Evolutionary conservation across 1,140 invertebrate genomes (phyloP).

Genomic region (Drosophila carrolli): DNA sequence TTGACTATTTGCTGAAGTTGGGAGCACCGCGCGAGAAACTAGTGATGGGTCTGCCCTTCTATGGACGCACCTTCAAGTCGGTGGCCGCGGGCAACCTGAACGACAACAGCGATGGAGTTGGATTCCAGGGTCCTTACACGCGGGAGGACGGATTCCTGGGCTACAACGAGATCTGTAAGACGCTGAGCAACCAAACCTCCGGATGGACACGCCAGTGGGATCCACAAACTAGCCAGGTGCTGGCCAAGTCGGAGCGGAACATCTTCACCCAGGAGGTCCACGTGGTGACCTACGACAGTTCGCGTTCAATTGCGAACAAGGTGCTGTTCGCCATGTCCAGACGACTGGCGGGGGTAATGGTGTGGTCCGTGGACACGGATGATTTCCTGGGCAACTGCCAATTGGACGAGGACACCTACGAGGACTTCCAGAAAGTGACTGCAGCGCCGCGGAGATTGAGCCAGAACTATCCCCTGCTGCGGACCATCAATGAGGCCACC

Average conservation of each 20-base stretch:
- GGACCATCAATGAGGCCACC: conserved; percentile 87
- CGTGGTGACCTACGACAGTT: conserved; percentile 88
- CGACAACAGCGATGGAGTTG: conserved; percentile 85
- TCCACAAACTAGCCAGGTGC: conserved; percentile 86
- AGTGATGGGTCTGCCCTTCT: conserved; percentile 92
- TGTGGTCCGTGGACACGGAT: conserved; percentile 93
- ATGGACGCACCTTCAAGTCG: conserved; percentile 91
- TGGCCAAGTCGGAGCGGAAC: conserved; percentile 85
- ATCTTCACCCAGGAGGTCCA: conserved; percentile 72
- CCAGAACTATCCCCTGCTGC: conserved; percentile 87
- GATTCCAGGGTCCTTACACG: conserved; percentile 91
- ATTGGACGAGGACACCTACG: conserved; percentile 84
- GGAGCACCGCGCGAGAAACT: conserved; percentile 91
- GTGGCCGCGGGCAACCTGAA: conserved; percentile 84
- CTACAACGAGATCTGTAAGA: conserved; percentile 90
- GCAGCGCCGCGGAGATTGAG: conserved; percentile 77
- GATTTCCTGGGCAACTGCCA: conserved; percentile 90
- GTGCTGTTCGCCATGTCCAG: conserved; percentile 88
- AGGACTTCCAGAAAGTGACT: conserved; percentile 82
- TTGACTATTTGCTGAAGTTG: conserved; percentile 90
- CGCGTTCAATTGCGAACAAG: conserved; percentile 87
- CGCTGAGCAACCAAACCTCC: conserved; percentile 85
- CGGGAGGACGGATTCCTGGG: conserved; percentile 93
- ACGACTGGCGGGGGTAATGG: conserved; percentile 91
- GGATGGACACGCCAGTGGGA: conserved; percentile 87